Conservation (phyloP, 2,113 vertebrate species). For the Beaufortia kweichowensis region DNA sequence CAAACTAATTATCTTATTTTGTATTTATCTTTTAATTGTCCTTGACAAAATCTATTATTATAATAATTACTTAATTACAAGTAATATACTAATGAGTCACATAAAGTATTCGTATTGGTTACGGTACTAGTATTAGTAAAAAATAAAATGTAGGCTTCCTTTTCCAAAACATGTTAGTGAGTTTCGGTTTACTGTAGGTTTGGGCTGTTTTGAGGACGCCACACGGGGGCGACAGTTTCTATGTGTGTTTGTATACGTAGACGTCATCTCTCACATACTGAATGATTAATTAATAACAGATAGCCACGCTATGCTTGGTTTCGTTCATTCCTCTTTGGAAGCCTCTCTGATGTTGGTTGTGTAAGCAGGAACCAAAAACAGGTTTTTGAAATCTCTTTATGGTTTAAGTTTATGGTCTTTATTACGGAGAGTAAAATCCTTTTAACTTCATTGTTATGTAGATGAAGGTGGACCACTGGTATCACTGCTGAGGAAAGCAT, state of each 20-base stretch:
- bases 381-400: constrained; percentile 6
- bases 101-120: neutral
- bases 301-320: constrained; percentile 4
- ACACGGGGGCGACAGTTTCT: constrained; percentile 75
- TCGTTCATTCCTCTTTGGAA: neutral
- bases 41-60: neutral
- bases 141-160: neutral
- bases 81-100: neutral
- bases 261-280: neutral
- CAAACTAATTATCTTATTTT: too few relatives aligned
- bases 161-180: neutral
- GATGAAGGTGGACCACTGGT: neutral
- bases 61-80: neutral
- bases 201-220: constrained; percentile 50
- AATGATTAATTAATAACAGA: neutral
- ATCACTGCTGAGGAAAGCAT: neutral
- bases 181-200: neutral
- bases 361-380: constrained; percentile 3
- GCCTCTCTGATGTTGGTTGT: neutral
- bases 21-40: neutral
- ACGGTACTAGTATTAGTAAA: constrained; percentile 3
- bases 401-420: neutral
- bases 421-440: neutral
- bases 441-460: constrained; percentile 14
- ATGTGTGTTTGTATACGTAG: constrained; percentile 7